A percentile compares a stretch with the other conserved stretches of the same genome.
Evolutionary conservation across 2,888 invertebrate genomes (phyloP).

Genomic region (Andrena marginata): DNA sequence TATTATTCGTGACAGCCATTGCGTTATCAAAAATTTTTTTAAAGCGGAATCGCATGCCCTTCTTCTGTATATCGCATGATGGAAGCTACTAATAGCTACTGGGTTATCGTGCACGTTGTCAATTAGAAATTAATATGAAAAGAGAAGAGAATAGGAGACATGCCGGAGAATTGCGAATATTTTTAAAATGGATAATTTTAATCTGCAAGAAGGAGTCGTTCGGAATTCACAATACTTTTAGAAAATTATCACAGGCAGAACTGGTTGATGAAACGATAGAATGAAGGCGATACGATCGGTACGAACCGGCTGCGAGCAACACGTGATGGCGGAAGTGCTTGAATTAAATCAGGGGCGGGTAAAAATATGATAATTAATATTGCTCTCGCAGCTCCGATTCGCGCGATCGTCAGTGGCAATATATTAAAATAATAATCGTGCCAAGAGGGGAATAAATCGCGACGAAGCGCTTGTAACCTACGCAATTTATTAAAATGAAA

Average conservation of each 20-base stretch:
- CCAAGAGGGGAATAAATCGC: not conserved
- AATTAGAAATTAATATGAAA: too few relatives aligned
- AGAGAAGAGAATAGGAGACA: too few relatives aligned
- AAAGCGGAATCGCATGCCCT: too few relatives aligned
- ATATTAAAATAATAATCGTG: not conserved
- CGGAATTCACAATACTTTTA: too few relatives aligned
- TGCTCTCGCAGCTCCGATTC: conserved; percentile 31
- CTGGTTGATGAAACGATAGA: not conserved
- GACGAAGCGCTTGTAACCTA: not conserved
- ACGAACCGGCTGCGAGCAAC: conserved; percentile 34
- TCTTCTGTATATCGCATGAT: too few relatives aligned
- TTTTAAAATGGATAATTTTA: too few relatives aligned
- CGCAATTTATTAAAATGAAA: conserved; percentile 19
- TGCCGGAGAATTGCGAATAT: too few relatives aligned
- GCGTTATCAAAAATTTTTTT: not conserved
- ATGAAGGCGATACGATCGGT: conserved; percentile 41
- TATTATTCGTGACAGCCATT: conserved; percentile 33
- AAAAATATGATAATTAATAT: conserved; percentile 52
- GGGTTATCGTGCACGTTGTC: too few relatives aligned
- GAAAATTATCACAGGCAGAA: too few relatives aligned
- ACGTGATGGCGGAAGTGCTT: conserved; percentile 30
- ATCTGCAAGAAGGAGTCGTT: too few relatives aligned
- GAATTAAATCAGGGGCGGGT: conserved; percentile 50
- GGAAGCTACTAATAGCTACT: too few relatives aligned
- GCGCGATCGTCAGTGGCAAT: conserved; percentile 6